Evolutionary conservation across 2,113 vertebrate genomes (phyloP).

Genomic region (Peromyscus maniculatus): DNA sequence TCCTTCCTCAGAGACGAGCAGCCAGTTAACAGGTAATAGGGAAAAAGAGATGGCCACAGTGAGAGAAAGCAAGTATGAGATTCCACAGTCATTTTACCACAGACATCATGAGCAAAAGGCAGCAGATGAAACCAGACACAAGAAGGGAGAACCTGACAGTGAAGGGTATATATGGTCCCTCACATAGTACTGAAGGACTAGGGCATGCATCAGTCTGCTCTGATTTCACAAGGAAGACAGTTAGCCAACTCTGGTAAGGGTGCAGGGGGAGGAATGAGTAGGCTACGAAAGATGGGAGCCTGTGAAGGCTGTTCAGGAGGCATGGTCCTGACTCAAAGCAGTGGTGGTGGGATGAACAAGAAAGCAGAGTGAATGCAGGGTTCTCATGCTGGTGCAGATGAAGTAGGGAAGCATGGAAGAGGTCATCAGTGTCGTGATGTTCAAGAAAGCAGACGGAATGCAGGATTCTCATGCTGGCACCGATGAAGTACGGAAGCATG

Average conservation of each 20-base stretch:
- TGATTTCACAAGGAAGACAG: neutral
- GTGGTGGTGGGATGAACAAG: neutral
- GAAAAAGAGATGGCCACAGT: neutral
- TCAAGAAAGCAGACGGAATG: neutral
- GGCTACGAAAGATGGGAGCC: neutral
- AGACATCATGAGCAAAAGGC: neutral
- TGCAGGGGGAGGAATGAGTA: neutral
- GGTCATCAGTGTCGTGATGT: neutral
- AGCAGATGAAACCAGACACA: neutral
- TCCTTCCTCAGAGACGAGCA: neutral
- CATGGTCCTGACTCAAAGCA: neutral
- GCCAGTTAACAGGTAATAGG: neutral
- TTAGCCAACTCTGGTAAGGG: neutral
- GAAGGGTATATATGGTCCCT: neutral
- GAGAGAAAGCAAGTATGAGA: constrained; percentile 2
- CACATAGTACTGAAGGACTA: neutral
- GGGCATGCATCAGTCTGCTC: neutral
- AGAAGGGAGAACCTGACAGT: neutral
- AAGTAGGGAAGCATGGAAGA: neutral
- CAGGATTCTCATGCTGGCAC: neutral
- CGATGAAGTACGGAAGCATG: neutral
- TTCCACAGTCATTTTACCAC: neutral
- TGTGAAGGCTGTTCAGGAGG: neutral
- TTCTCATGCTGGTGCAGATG: neutral
- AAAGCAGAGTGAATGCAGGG: neutral